These are phyloP conservation scores for Ptychodera flava DNA, from an alignment of 35 echinoderm and acorn worm genomes.

Conservation along the genomic window DNA sequence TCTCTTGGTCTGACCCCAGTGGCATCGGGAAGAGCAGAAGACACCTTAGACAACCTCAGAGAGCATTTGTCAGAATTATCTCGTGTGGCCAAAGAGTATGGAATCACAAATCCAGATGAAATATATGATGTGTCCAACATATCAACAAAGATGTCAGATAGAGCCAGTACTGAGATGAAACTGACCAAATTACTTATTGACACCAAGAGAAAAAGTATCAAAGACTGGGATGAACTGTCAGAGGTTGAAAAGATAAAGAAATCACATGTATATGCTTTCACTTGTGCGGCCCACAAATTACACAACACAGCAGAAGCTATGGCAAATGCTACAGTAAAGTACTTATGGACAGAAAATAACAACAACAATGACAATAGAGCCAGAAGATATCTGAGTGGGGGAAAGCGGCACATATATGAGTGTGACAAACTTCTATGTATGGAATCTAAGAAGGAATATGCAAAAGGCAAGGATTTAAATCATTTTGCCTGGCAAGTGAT, in stretches of 20 bases:
- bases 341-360: background rate
- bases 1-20: background rate
- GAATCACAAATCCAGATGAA: background rate
- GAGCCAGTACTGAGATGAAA: background rate
- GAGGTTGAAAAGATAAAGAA: background rate
- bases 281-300: background rate
- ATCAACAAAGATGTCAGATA: background rate
- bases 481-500: background rate
- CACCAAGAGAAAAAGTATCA: background rate
- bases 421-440: background rate
- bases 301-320: background rate
- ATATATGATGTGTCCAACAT: background rate
- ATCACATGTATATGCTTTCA: background rate
- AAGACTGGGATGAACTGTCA: background rate
- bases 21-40: background rate
- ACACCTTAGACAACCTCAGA: background rate
- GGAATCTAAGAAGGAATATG: background rate
- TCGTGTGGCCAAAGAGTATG: background rate
- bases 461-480: background rate
- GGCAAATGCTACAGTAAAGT: background rate
- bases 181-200: background rate
- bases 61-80: background rate
- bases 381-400: background rate
- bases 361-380: background rate
- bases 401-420: background rate